phyloP scores from a whole-genome alignment of 2,113 vertebrate species.

The Montifringilla adamsi region DNA sequence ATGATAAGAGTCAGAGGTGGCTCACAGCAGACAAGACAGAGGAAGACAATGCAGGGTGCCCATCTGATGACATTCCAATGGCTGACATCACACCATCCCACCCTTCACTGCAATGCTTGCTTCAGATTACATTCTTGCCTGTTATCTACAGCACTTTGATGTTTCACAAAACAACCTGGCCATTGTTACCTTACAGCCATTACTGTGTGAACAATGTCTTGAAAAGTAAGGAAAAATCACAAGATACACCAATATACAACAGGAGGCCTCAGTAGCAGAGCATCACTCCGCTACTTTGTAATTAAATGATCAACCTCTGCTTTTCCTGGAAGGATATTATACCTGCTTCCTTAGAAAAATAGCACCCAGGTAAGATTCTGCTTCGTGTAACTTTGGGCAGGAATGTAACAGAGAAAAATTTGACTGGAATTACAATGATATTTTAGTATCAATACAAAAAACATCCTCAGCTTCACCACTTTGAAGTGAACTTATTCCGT shows the following conservation, averaged over 20 bases:
- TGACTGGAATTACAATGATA: not conserved
- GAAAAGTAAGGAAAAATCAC: not conserved
- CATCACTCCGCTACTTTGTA: not conserved
- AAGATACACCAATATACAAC: not conserved
- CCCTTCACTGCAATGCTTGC: not conserved
- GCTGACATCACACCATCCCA: conserved; percentile 40
- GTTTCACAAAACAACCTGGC: not conserved
- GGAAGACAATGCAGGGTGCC: not conserved
- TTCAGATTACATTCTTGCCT: not conserved
- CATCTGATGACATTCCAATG: conserved; percentile 54
- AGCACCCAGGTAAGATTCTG: not conserved
- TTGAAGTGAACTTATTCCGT: not conserved
- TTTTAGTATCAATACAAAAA: not conserved
- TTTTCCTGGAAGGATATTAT: not conserved
- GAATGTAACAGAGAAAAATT: not conserved
- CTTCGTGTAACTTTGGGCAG: not conserved
- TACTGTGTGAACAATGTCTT: not conserved
- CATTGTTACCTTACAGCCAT: not conserved
- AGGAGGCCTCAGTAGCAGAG: not conserved
- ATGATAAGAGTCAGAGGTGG: conserved; percentile 58
- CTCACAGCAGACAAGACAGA: not conserved
- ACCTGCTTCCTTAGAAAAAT: not conserved
- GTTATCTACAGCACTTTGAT: not conserved
- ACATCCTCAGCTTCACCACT: not conserved
- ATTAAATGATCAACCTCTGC: not conserved